Evolutionary conservation across 2,797 vertebrate species (phyloP).

Genomic region (Thaleichthys pacificus): DNA sequence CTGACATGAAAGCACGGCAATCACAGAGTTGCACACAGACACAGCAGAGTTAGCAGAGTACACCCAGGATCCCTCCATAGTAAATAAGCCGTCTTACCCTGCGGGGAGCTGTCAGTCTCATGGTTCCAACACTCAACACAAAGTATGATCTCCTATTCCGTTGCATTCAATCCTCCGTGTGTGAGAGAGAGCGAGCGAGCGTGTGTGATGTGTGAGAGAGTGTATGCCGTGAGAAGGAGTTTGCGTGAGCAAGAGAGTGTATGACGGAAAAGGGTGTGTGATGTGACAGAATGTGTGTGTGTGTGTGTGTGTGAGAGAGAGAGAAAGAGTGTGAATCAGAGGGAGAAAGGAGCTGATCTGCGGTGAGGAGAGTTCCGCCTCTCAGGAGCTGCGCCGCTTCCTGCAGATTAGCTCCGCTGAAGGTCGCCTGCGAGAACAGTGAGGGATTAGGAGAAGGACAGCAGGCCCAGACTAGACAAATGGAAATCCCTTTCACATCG

Average conservation of each 20-base stretch:
- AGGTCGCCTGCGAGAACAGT: slow-evolving; percentile 58
- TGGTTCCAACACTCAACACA: too few relatives aligned
- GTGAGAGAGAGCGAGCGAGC: not conserved
- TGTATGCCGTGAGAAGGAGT: not conserved
- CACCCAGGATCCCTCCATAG: too few relatives aligned
- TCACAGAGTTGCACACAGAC: too few relatives aligned
- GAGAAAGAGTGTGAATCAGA: not conserved
- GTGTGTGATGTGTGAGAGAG: not conserved
- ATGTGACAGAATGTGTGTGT: not conserved
- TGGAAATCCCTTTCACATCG: slow-evolving; percentile 62
- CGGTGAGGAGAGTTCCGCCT: slow-evolving; percentile 19
- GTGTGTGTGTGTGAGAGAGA: not conserved
- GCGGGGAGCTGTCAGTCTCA: too few relatives aligned
- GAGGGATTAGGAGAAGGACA: slow-evolving; percentile 61
- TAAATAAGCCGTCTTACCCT: too few relatives aligned
- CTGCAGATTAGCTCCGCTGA: slow-evolving; percentile 63
- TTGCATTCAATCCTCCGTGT: not conserved
- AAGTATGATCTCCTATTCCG: not conserved
- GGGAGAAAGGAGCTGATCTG: slow-evolving; percentile 17
- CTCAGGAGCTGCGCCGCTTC: slow-evolving; percentile 35
- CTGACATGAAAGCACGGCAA: too few relatives aligned
- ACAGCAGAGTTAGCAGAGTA: too few relatives aligned
- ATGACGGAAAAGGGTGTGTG: not conserved
- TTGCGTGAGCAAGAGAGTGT: too few relatives aligned
- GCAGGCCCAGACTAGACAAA: slow-evolving; percentile 48